Conservation (phyloP, 2,797 vertebrate genomes). For the Neostethus bicornis region DNA sequence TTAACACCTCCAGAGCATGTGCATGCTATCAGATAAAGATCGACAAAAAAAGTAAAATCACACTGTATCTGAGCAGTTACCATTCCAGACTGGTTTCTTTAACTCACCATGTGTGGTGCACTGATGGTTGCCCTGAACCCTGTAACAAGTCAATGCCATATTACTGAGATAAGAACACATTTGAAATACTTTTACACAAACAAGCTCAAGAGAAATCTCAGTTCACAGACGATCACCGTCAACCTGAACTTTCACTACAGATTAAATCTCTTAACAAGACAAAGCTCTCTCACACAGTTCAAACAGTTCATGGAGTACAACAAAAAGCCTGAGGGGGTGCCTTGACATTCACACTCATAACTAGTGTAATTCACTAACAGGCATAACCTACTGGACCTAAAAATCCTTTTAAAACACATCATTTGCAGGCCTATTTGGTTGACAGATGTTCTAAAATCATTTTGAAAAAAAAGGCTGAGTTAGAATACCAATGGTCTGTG, state of each 20-base stretch:
- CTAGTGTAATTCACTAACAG: too few relatives aligned
- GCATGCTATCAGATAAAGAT: slow-evolving; percentile 80
- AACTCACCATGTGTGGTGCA: slow-evolving; percentile 92
- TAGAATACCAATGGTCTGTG: slow-evolving; percentile 87
- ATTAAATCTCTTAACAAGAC: background rate
- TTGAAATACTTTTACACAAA: background rate
- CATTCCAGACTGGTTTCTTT: background rate
- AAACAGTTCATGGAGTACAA: background rate
- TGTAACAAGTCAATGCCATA: slow-evolving; percentile 59
- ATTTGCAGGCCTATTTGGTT: too few relatives aligned
- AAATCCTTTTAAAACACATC: too few relatives aligned
- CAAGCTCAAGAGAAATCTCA: too few relatives aligned
- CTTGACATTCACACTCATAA: too few relatives aligned
- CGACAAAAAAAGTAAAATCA: background rate
- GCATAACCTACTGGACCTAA: too few relatives aligned
- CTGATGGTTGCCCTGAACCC: slow-evolving; percentile 95
- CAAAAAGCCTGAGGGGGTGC: background rate
- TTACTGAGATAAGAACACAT: slow-evolving; percentile 1
- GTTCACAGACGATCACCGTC: background rate
- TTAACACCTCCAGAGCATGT: slow-evolving; percentile 88
- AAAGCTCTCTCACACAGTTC: background rate
- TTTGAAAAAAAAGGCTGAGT: background rate
- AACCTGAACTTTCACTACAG: background rate
- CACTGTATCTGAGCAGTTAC: background rate
- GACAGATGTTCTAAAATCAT: background rate